These are phyloP conservation scores for western clawed frog (Xenopus tropicalis) DNA, from an alignment of 2,113 vertebrate genomes.

Conservation along the genomic window UCB_Xtro_10.0 CM004445.2:69881001-69881500, in stretches of 20 bases:
- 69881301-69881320: constrained; percentile 42
- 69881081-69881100: too few species aligned
- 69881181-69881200: constrained; percentile 28
- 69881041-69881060: too few species aligned
- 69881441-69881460: background rate
- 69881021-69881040: too few species aligned
- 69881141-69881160: background rate
- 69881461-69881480: too few species aligned
- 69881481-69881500: too few species aligned
- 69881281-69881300: constrained; percentile 13
- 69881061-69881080: too few species aligned
- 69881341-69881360: constrained; percentile 28
- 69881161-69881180: background rate
- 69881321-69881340: constrained; percentile 34
- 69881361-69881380: constrained; percentile 30
- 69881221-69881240: constrained; percentile 28
- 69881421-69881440: constrained; percentile 12
- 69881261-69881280: constrained; percentile 22
- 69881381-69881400: constrained; percentile 33
- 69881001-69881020: too few species aligned
- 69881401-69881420: background rate
- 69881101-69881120: background rate
- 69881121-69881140: background rate
- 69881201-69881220: constrained; percentile 32
- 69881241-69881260: constrained; percentile 24